phyloP scores from a whole-genome alignment of 2,113 vertebrate species.

The Elachura formosa region DNA sequence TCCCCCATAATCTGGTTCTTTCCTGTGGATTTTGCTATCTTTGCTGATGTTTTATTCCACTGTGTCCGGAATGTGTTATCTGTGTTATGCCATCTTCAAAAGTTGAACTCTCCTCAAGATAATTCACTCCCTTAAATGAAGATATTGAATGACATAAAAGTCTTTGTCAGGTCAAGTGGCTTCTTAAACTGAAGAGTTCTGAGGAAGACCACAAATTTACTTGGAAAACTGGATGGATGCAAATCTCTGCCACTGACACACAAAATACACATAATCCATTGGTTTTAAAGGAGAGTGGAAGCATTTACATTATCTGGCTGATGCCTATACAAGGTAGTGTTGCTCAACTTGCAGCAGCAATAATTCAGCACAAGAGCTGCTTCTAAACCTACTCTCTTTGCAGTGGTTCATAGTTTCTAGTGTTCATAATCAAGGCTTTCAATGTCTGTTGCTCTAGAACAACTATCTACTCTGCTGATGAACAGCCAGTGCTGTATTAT shows the following conservation, averaged over 20 bases:
- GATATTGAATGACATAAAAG: neutral
- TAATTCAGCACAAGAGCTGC: neutral
- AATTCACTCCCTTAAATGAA: neutral
- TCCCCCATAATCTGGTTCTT: neutral
- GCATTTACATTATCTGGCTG: neutral
- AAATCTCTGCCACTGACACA: neutral
- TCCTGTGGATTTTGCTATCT: neutral
- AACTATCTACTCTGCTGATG: neutral
- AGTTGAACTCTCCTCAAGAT: neutral
- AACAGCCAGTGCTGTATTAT: neutral
- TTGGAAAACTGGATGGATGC: neutral
- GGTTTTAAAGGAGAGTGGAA: neutral
- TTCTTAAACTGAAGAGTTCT: conserved; percentile 3
- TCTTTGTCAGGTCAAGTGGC: neutral
- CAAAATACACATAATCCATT: neutral
- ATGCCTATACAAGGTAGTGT: neutral
- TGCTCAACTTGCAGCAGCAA: neutral
- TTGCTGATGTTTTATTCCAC: neutral
- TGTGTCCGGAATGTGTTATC: neutral
- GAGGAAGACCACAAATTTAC: neutral
- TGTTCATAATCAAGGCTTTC: neutral
- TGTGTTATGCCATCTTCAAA: neutral
- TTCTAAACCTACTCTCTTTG: neutral
- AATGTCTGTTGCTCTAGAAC: neutral
- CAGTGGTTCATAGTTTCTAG: neutral